Conservation (phyloP, 2,888 invertebrate genomes). For the Empis livida region DNA sequence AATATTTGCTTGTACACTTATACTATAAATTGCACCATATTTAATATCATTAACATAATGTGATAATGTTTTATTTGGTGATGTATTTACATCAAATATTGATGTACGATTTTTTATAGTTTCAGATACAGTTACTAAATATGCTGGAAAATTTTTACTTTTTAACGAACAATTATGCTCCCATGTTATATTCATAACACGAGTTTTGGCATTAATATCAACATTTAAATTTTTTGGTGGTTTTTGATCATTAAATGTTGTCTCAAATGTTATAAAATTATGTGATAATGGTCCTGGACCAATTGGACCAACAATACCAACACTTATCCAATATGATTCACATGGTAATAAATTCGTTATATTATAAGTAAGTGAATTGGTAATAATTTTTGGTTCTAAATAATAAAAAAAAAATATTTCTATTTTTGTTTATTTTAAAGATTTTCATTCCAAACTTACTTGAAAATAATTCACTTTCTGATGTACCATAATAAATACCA, state of each 20-base stretch:
- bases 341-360: conserved; percentile 56
- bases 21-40: conserved; percentile 40
- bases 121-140: conserved; percentile 41
- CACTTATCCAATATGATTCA: conserved; percentile 57
- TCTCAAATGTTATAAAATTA: conserved; percentile 40
- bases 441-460: conserved; percentile 33
- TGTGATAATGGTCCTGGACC: conserved; percentile 53
- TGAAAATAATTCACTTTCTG: conserved; percentile 43
- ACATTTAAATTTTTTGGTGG: conserved; percentile 55
- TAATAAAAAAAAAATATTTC: conserved; percentile 2
- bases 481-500: conserved; percentile 56
- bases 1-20: conserved; percentile 35
- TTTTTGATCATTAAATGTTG: conserved; percentile 50
- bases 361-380: conserved; percentile 41
- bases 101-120: conserved; percentile 33
- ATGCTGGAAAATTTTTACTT: conserved; percentile 16
- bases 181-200: conserved; percentile 53
- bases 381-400: conserved; percentile 38
- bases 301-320: conserved; percentile 49
- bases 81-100: conserved; percentile 39
- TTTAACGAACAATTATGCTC: conserved; percentile 50
- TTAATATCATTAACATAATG: conserved; percentile 43
- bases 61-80: conserved; percentile 37
- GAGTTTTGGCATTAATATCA: conserved; percentile 25
- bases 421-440: not conserved